A percentile compares a stretch with the other conserved stretches of the same genome.
Evolutionary conservation across 1,140 invertebrate species (phyloP).

Genomic region (Camponotus floridanus): DNA sequence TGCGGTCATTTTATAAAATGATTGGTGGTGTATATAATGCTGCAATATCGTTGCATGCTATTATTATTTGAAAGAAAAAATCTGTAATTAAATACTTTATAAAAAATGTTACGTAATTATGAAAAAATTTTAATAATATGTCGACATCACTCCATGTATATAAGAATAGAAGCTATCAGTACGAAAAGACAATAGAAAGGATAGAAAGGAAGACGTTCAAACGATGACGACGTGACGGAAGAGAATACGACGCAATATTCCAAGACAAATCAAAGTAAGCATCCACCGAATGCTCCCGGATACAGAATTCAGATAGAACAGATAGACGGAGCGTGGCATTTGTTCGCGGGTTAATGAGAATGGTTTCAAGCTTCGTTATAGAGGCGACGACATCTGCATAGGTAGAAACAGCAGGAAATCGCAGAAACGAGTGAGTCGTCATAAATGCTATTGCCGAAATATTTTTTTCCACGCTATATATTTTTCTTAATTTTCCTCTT

Average conservation of each 20-base stretch:
- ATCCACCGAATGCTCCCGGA: conserved; percentile 80
- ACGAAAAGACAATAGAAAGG: background rate
- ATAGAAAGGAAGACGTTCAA: conserved; percentile 34
- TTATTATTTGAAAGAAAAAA: conserved; percentile 8
- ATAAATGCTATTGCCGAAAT: conserved; percentile 45
- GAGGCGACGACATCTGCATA: conserved; percentile 67
- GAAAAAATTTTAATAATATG: background rate
- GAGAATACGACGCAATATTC: conserved; percentile 72
- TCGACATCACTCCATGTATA: background rate
- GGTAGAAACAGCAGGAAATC: conserved; percentile 72
- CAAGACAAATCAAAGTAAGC: conserved; percentile 82
- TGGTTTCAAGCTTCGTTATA: conserved; percentile 82
- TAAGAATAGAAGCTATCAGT: background rate
- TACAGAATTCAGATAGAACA: conserved; percentile 82
- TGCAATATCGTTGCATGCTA: background rate
- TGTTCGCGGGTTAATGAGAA: conserved; percentile 84
- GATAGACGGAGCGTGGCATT: conserved; percentile 80
- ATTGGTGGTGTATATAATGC: conserved; percentile 53
- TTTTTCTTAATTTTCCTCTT: conserved; percentile 5
- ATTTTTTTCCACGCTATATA: background rate
- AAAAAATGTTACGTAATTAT: background rate
- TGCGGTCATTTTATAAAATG: conserved; percentile 53
- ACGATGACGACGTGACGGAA: conserved; percentile 18
- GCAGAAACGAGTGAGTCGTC: conserved; percentile 70
- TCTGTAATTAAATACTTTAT: background rate